Conservation (phyloP, 1,140 invertebrate genomes). For the Dendroctonus ponderosae region DNA sequence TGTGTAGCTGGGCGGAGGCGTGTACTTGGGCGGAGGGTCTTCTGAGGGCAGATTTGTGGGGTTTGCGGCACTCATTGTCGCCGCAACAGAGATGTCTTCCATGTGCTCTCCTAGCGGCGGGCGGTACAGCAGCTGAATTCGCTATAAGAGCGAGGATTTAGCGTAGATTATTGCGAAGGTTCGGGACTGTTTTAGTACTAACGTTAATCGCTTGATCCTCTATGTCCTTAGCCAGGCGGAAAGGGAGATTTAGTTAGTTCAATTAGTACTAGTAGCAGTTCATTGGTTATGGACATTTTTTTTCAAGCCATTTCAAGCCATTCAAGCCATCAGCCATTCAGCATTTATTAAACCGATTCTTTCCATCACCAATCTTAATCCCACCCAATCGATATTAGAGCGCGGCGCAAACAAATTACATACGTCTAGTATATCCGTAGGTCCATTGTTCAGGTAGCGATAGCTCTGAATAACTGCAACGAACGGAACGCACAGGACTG, state of each 20-base stretch:
- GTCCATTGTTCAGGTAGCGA: conserved; percentile 76
- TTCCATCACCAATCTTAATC: too few relatives aligned
- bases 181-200: conserved; percentile 31
- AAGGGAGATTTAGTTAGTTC: too few relatives aligned
- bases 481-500: conserved; percentile 72
- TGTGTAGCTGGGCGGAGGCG: conserved; percentile 87
- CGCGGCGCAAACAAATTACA: conserved; percentile 46
- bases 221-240: conserved; percentile 31
- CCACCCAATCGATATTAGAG: neutral
- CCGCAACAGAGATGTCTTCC: conserved; percentile 45
- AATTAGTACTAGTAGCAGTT: neutral
- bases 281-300: too few relatives aligned
- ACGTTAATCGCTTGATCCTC: conserved; percentile 40
- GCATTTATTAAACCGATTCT: too few relatives aligned
- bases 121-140: conserved; percentile 71
- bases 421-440: conserved; percentile 84
- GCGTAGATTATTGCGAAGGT: neutral
- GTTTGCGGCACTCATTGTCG: conserved; percentile 44
- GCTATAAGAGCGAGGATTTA: conserved; percentile 51
- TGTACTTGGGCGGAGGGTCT: conserved; percentile 90
- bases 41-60: conserved; percentile 53
- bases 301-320: too few relatives aligned
- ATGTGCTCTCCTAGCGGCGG: conserved; percentile 59
- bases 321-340: too few relatives aligned
- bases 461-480: conserved; percentile 79